Evolutionary conservation across 2,797 vertebrate genomes (phyloP).

Genomic region (Choloepus didactylus): DNA sequence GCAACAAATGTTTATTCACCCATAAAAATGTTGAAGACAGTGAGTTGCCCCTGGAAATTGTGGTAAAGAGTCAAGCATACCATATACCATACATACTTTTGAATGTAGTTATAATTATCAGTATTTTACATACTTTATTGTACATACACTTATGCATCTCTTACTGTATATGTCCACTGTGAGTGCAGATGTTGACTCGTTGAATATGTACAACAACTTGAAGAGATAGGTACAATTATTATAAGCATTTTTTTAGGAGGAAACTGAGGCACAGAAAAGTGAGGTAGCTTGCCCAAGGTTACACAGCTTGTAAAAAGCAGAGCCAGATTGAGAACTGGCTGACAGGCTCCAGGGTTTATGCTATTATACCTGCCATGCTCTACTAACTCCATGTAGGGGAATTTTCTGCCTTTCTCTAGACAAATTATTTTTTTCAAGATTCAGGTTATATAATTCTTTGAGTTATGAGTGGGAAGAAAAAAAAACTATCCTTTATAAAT

Average conservation of each 20-base stretch:
- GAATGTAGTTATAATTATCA: neutral
- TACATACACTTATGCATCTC: neutral
- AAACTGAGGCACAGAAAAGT: neutral
- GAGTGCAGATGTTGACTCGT: neutral
- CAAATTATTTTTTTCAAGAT: neutral
- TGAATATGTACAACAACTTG: neutral
- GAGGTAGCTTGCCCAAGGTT: neutral
- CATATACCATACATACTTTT: neutral
- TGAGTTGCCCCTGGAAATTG: neutral
- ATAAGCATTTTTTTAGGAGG: neutral
- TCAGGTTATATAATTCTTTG: constrained; percentile 54
- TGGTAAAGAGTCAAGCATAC: neutral
- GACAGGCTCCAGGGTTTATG: neutral
- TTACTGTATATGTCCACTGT: neutral
- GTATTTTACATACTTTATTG: neutral
- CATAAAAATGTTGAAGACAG: neutral
- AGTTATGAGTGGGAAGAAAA: constrained; percentile 17
- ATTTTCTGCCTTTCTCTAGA: constrained; percentile 21
- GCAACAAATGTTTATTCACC: neutral
- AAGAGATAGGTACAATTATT: neutral
- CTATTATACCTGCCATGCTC: neutral
- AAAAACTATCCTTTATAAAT: constrained; percentile 9
- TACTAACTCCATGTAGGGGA: neutral
- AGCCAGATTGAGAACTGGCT: neutral
- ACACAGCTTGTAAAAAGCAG: neutral